Conservation (phyloP, 2,797 vertebrate genomes). For the Sebastes ruberrimus region DNA sequence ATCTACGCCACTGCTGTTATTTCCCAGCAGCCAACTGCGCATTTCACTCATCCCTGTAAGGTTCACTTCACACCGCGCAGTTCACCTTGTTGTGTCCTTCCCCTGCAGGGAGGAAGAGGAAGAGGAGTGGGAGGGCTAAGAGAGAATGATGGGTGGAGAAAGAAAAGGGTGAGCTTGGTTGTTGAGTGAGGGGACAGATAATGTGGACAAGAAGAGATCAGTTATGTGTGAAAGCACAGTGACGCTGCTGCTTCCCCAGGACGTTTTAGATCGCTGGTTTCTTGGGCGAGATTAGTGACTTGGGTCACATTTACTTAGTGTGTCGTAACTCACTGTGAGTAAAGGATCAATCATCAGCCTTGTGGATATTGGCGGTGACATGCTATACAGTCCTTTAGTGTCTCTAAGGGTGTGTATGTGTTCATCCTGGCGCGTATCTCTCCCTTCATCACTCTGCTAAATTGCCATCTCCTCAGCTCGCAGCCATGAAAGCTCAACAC, state of each 20-base stretch:
- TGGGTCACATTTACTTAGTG: conserved; percentile 3
- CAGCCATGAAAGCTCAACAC: conserved; percentile 16
- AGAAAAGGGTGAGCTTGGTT: neutral
- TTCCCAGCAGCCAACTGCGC: conserved; percentile 18
- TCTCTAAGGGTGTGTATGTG: neutral
- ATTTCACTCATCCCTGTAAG: conserved; percentile 16
- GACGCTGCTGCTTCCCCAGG: neutral
- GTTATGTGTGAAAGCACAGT: neutral
- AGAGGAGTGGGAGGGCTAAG: neutral
- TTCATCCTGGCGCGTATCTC: neutral
- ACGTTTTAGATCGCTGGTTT: neutral
- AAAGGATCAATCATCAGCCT: conserved; percentile 10
- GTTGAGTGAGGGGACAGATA: conserved; percentile 12
- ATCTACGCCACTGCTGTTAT: conserved; percentile 11
- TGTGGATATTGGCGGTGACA: conserved; percentile 6
- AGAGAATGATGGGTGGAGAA: neutral
- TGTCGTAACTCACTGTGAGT: neutral
- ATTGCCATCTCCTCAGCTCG: conserved; percentile 5
- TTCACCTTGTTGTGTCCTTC: conserved; percentile 63
- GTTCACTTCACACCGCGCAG: conserved; percentile 25
- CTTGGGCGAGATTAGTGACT: conserved; percentile 1
- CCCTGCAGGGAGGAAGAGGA: conserved; percentile 20
- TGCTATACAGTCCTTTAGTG: neutral
- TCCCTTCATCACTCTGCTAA: conserved; percentile 5
- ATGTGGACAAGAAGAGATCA: neutral